Evolutionary conservation across 1,140 invertebrate genomes (phyloP).

Genomic region (Sycophaga agraensis): DNA sequence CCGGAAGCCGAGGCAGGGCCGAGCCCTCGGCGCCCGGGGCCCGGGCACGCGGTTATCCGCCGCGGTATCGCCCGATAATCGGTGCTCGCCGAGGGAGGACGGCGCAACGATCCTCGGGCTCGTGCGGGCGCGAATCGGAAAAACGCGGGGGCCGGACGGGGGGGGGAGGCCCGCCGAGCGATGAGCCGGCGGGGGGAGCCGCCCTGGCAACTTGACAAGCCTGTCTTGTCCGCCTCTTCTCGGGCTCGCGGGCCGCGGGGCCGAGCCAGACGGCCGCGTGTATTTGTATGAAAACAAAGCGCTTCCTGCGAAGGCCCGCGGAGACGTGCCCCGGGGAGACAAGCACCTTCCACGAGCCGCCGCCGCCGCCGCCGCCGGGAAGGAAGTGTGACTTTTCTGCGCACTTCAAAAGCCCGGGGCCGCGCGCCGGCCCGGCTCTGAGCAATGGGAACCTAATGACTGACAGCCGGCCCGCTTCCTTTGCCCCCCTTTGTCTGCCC

Average conservation of each 20-base stretch:
- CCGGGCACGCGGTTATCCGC: too few species aligned
- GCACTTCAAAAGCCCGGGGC: slow-evolving; percentile 27
- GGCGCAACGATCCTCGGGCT: too few species aligned
- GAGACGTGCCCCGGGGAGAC: slow-evolving; percentile 21
- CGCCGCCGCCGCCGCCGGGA: neutral
- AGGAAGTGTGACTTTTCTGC: slow-evolving; percentile 30
- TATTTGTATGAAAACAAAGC: slow-evolving; percentile 30
- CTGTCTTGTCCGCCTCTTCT: slow-evolving; percentile 26
- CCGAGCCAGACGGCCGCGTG: slow-evolving; percentile 8
- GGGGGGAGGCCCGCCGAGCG: too few species aligned
- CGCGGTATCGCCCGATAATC: too few species aligned
- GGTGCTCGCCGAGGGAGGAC: too few species aligned
- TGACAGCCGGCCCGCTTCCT: too few species aligned
- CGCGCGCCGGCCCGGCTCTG: neutral
- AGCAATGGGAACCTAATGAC: slow-evolving; percentile 28
- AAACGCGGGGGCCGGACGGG: too few species aligned
- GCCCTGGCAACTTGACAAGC: slow-evolving; percentile 29
- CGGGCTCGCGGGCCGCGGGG: neutral
- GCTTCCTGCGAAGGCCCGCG: slow-evolving; percentile 13
- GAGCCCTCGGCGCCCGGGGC: too few species aligned
- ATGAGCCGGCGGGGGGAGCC: too few species aligned
- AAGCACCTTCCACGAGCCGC: slow-evolving; percentile 5
- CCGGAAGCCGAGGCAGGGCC: too few species aligned
- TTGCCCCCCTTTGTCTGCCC: too few species aligned
- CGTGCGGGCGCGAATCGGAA: too few species aligned